Conservation (phyloP, 2,888 invertebrate species). For the Phasia obesa region DNA sequence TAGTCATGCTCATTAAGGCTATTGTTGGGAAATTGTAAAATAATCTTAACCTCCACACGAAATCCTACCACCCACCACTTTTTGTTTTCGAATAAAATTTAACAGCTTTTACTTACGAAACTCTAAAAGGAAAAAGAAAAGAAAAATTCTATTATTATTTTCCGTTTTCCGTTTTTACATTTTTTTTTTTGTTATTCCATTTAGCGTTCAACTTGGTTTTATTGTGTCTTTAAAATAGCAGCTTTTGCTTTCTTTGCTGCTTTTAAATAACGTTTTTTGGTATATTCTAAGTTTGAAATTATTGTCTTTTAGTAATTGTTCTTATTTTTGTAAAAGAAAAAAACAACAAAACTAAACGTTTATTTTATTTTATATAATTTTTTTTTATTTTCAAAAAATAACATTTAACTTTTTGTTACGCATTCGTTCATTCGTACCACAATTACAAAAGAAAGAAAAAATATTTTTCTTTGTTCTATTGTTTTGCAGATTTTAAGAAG, state of each 20-base stretch:
- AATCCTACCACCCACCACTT: conserved; percentile 2
- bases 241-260: too few species aligned
- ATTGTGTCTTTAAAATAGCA: too few species aligned
- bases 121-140: conserved; percentile 6
- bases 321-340: conserved; percentile 3
- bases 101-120: conserved; percentile 35
- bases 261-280: conserved; percentile 49
- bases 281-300: conserved; percentile 46
- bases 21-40: conserved; percentile 14
- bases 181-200: conserved; percentile 3
- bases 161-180: background rate
- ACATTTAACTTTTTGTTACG: conserved; percentile 54
- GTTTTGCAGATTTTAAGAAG: conserved; percentile 31
- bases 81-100: conserved; percentile 24
- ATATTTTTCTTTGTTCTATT: conserved; percentile 33
- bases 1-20: conserved; percentile 26
- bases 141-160: conserved; percentile 19
- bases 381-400: conserved; percentile 53
- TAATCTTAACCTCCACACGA: background rate
- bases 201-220: background rate
- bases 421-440: conserved; percentile 25
- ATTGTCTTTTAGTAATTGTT: conserved; percentile 32
- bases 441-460: conserved; percentile 29
- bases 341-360: conserved; percentile 7
- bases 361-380: too few species aligned